A percentile compares a stretch with the other conserved stretches of the same genome.
Evolutionary conservation across 2,113 vertebrate species (phyloP).

Genomic region (Apeltes quadracus): DNA sequence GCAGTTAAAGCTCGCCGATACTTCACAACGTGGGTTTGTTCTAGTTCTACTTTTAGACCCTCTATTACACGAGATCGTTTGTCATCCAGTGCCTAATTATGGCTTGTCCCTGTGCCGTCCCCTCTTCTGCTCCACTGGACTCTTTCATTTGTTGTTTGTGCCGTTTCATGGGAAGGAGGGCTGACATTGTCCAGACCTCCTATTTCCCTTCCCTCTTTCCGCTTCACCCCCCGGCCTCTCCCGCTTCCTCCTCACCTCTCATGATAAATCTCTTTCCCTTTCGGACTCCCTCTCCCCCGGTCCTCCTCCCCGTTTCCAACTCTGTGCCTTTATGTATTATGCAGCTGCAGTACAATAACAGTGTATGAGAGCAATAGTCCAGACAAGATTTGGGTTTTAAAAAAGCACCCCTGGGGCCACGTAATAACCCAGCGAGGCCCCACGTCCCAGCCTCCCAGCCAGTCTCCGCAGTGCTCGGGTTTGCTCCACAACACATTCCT

Average conservation of each 20-base stretch:
- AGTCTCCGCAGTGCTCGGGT: slow-evolving; percentile 48
- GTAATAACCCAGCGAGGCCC: slow-evolving; percentile 73
- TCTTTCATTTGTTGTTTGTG: slow-evolving; percentile 66
- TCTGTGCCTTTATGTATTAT: slow-evolving; percentile 61
- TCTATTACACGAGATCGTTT: slow-evolving; percentile 11
- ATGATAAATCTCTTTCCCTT: slow-evolving; percentile 47
- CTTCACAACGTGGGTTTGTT: slow-evolving; percentile 8
- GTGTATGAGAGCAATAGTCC: slow-evolving; percentile 70
- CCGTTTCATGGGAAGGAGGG: slow-evolving; percentile 64
- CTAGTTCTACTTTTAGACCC: slow-evolving; percentile 26
- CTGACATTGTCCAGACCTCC: slow-evolving; percentile 70
- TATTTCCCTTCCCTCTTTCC: slow-evolving; percentile 40
- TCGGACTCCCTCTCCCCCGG: slow-evolving; percentile 30
- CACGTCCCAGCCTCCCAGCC: slow-evolving; percentile 52
- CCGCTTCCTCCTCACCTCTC: slow-evolving; percentile 27
- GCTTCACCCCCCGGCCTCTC: slow-evolving; percentile 26
- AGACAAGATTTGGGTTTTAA: slow-evolving; percentile 79
- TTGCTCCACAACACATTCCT: slow-evolving; percentile 72
- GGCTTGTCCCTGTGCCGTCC: slow-evolving; percentile 38
- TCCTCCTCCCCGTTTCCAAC: slow-evolving; percentile 47
- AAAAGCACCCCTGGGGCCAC: slow-evolving; percentile 72
- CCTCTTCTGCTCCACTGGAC: slow-evolving; percentile 41
- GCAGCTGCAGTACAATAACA: slow-evolving; percentile 77
- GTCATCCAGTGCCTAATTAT: slow-evolving; percentile 52
- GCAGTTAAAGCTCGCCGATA: slow-evolving; percentile 1